Percentiles rank a stretch among this genome's conserved stretches.
These are phyloP conservation scores for Trinorchestia longiramus DNA, from an alignment of 1,140 invertebrate species.

Conservation along the genomic window DNA sequence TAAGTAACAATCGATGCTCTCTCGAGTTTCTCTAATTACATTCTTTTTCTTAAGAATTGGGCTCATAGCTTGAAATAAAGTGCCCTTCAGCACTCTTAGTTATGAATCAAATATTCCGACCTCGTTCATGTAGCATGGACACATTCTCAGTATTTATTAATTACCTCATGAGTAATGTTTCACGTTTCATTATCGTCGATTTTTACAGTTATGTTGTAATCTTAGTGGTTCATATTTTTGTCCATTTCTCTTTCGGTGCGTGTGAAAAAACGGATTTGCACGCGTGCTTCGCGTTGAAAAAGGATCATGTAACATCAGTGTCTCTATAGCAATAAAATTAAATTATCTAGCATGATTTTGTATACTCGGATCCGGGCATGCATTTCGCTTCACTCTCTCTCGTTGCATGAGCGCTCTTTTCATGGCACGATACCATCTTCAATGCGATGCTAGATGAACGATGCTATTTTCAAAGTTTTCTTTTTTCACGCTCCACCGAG, in stretches of 20 bases:
- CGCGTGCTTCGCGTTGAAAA: background rate
- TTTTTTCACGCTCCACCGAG: conserved; percentile 50
- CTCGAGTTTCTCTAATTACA: background rate
- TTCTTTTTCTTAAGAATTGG: background rate
- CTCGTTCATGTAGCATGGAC: background rate
- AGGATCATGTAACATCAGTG: background rate
- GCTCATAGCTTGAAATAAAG: background rate
- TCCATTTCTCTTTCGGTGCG: background rate
- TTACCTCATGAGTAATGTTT: background rate
- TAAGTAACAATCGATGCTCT: background rate
- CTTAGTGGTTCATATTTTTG: background rate
- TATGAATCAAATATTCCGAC: background rate
- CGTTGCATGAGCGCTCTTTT: background rate
- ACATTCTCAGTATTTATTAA: background rate
- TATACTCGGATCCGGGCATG: background rate
- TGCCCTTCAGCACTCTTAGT: background rate
- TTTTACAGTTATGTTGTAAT: background rate
- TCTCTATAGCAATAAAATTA: background rate
- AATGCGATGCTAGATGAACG: conserved; percentile 32
- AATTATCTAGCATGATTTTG: conserved; percentile 20
- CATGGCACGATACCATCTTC: conserved; percentile 39
- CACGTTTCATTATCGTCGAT: background rate
- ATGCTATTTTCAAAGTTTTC: conserved; percentile 44
- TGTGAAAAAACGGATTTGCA: background rate
- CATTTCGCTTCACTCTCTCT: conserved; percentile 39